Evolutionary conservation across 2,888 invertebrate species (phyloP).

Genomic region (Corbicula japonica): DNA sequence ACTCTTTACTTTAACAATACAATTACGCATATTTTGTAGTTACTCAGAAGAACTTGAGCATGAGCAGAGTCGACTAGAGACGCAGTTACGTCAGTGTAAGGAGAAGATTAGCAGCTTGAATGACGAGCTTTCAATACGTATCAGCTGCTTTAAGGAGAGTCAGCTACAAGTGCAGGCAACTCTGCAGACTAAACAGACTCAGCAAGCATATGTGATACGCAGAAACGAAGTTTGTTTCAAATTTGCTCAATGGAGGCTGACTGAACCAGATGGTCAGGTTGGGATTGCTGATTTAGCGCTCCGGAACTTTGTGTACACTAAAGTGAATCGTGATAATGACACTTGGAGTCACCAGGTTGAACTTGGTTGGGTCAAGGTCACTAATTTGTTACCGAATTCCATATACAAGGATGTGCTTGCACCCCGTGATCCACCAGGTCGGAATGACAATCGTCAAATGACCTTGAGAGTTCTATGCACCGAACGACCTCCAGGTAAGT

Average conservation of each 20-base stretch:
- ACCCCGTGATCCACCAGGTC: slow-evolving; percentile 93
- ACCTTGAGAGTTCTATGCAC: slow-evolving; percentile 97
- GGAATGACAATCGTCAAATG: slow-evolving; percentile 96
- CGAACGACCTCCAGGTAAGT: slow-evolving; percentile 92
- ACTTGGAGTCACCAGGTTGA: slow-evolving; percentile 99
- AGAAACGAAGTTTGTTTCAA: slow-evolving; percentile 99
- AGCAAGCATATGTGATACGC: slow-evolving; percentile 89
- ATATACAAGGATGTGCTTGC: slow-evolving; percentile 95
- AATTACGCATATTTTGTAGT: slow-evolving; percentile 12
- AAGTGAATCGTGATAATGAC: slow-evolving; percentile 94
- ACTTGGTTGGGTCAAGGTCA: slow-evolving; percentile 97
- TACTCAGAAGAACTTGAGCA: slow-evolving; percentile 87
- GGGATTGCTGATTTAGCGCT: slow-evolving; percentile 98
- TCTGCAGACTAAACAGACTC: slow-evolving; percentile 53
- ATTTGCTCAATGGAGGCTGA: slow-evolving; percentile 98
- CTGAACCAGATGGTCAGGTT: slow-evolving; percentile 98
- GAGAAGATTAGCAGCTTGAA: slow-evolving; percentile 94
- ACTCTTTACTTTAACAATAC: too few relatives aligned
- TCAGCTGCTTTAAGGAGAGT: slow-evolving; percentile 88
- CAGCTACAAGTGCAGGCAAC: slow-evolving; percentile 83
- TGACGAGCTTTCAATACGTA: slow-evolving; percentile 97
- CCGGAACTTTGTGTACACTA: slow-evolving; percentile 98
- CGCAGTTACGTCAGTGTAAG: slow-evolving; percentile 94
- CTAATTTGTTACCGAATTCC: slow-evolving; percentile 97
- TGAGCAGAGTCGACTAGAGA: slow-evolving; percentile 90